A percentile compares a stretch with the other conserved stretches of the same genome.
Evolutionary conservation across 2,113 vertebrate species (phyloP).

Genomic region (Telmatochromis brichardi): DNA sequence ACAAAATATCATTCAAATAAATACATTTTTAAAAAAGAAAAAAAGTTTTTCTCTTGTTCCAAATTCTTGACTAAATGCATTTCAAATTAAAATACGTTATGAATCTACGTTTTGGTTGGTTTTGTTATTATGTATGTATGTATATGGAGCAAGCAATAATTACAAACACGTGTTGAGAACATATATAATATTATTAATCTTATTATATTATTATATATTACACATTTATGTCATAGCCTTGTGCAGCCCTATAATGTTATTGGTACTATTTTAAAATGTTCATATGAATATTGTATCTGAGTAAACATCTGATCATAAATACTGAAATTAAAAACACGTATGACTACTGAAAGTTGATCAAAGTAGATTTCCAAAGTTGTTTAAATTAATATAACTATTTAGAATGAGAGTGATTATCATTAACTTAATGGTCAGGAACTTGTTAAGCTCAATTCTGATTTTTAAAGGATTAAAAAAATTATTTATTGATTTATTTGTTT

Average conservation of each 20-base stretch:
- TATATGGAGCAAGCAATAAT: not conserved
- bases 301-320: not conserved
- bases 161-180: not conserved
- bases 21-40: not conserved
- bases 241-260: not conserved
- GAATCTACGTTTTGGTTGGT: not conserved
- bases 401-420: not conserved
- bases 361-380: not conserved
- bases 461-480: not conserved
- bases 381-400: not conserved
- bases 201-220: not conserved
- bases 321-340: not conserved
- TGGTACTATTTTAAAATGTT: not conserved
- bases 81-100: not conserved
- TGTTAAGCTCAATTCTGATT: not conserved
- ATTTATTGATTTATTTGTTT: not conserved
- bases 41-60: not conserved
- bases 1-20: not conserved
- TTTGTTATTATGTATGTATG: not conserved
- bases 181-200: rapidly evolving
- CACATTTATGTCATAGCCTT: not conserved
- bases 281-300: not conserved
- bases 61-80: not conserved
- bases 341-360: not conserved
- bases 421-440: not conserved